Conservation (phyloP, 2,888 invertebrate genomes). For the Trichopria drosophilae region DNA sequence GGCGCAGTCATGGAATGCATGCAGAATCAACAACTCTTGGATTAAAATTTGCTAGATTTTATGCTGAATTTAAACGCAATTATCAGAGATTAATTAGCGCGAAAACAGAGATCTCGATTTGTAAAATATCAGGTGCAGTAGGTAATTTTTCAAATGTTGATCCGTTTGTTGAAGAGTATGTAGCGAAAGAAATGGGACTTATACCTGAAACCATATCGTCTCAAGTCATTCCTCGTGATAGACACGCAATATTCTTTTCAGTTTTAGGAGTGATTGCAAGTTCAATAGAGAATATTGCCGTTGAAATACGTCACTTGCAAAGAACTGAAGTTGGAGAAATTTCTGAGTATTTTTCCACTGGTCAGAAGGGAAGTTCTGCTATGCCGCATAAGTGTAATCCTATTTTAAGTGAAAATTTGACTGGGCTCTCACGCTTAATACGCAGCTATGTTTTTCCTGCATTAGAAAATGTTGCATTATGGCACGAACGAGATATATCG, state of each 20-base stretch:
- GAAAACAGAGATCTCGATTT: conserved; percentile 16
- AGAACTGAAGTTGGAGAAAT: conserved; percentile 18
- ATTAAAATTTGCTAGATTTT: conserved; percentile 21
- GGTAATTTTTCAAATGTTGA: conserved; percentile 20
- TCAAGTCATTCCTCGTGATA: conserved; percentile 20
- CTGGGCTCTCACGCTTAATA: conserved; percentile 23
- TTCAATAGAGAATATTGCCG: conserved; percentile 18
- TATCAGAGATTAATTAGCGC: conserved; percentile 20
- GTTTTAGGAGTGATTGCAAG: conserved; percentile 20
- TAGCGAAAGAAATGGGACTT: conserved; percentile 18
- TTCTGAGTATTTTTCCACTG: conserved; percentile 17
- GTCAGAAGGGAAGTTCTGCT: conserved; percentile 19
- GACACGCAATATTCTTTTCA: conserved; percentile 18
- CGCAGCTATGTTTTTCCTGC: conserved; percentile 21
- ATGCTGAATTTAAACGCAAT: conserved; percentile 21
- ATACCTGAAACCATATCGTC: conserved; percentile 19
- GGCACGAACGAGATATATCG: conserved; percentile 19
- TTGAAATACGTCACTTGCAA: conserved; percentile 19
- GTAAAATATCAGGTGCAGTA: conserved; percentile 21
- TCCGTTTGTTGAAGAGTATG: conserved; percentile 20
- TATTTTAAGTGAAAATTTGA: conserved; percentile 24
- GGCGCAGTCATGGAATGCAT: conserved; percentile 19
- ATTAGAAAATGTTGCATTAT: conserved; percentile 19
- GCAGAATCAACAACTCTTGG: conserved; percentile 20
- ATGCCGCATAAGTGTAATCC: conserved; percentile 22